phyloP scores from a whole-genome alignment of 2,113 vertebrate genomes.

The Picathartes gymnocephalus region DNA sequence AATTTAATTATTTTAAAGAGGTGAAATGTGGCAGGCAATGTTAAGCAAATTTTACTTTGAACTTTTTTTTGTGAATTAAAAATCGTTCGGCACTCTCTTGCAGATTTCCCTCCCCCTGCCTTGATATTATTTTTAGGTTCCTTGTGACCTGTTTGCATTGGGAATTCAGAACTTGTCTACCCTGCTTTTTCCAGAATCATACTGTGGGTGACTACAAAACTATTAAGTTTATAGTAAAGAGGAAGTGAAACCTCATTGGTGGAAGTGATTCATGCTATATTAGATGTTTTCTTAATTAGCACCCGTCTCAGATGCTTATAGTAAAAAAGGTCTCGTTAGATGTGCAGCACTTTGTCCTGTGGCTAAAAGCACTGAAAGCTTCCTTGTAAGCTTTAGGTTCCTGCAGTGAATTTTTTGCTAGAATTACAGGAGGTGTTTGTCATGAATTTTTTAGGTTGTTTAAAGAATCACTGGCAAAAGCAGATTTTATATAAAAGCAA shows the following conservation, averaged over 20 bases:
- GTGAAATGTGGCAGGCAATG: background rate
- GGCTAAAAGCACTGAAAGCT: background rate
- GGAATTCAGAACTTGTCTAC: slow-evolving; percentile 41
- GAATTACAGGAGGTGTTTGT: background rate
- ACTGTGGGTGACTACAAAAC: background rate
- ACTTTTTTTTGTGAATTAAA: background rate
- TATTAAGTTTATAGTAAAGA: background rate
- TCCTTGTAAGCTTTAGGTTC: background rate
- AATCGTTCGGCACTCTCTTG: background rate
- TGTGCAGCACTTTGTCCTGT: background rate
- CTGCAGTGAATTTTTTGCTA: background rate
- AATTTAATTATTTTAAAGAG: background rate
- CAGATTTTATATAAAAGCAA: background rate
- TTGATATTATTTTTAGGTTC: slow-evolving; percentile 37
- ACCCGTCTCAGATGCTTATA: background rate
- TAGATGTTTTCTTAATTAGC: slow-evolving; percentile 11
- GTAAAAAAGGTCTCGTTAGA: background rate
- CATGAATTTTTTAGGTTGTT: background rate
- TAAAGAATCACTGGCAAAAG: background rate
- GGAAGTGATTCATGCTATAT: slow-evolving; percentile 12
- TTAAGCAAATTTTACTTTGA: background rate
- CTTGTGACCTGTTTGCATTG: slow-evolving; percentile 28
- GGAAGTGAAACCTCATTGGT: background rate
- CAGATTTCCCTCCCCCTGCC: background rate
- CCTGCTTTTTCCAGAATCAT: background rate